Percentiles rank a stretch among this genome's conserved stretches.
Conservation (phyloP, 2,888 invertebrate species). For the Ophioninae sp. region DNA sequence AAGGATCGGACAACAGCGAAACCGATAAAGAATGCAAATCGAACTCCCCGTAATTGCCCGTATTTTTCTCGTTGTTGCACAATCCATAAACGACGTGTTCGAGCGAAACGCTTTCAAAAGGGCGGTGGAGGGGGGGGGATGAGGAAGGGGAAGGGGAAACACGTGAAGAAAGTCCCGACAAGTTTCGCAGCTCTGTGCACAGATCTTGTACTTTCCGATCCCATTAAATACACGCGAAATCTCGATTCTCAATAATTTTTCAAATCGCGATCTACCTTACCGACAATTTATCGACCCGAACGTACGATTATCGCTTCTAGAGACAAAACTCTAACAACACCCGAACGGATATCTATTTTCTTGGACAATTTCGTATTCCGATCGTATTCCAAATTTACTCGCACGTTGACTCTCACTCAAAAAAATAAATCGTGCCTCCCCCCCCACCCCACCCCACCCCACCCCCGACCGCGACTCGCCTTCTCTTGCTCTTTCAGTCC, state of each 20-base stretch:
- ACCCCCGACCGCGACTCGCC: background rate
- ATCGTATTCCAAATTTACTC: slow-evolving; percentile 22
- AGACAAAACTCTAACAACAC: slow-evolving; percentile 14
- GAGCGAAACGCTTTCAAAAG: slow-evolving; percentile 57
- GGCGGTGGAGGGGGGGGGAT: slow-evolving; percentile 1
- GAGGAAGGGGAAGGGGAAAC: slow-evolving; percentile 39
- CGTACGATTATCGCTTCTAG: slow-evolving; percentile 56
- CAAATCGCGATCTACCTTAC: slow-evolving; percentile 60
- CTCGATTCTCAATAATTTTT: slow-evolving; percentile 53
- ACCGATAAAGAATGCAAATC: slow-evolving; percentile 63
- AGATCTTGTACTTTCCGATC: slow-evolving; percentile 32
- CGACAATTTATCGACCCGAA: slow-evolving; percentile 61
- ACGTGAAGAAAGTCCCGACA: slow-evolving; percentile 57
- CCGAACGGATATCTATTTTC: slow-evolving; percentile 40
- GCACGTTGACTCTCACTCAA: background rate
- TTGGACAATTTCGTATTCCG: slow-evolving; percentile 37
- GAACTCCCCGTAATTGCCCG: slow-evolving; percentile 58
- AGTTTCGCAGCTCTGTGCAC: slow-evolving; percentile 33
- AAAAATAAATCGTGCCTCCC: background rate
- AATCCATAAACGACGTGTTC: slow-evolving; percentile 60
- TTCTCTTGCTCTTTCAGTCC: too few species aligned
- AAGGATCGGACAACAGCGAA: slow-evolving; percentile 47
- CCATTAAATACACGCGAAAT: slow-evolving; percentile 52
- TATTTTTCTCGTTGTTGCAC: slow-evolving; percentile 58
- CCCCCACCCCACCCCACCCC: too few species aligned